These are phyloP conservation scores for Scopus umbretta DNA, from an alignment of 2,113 vertebrate genomes.

Conservation along the genomic window DNA sequence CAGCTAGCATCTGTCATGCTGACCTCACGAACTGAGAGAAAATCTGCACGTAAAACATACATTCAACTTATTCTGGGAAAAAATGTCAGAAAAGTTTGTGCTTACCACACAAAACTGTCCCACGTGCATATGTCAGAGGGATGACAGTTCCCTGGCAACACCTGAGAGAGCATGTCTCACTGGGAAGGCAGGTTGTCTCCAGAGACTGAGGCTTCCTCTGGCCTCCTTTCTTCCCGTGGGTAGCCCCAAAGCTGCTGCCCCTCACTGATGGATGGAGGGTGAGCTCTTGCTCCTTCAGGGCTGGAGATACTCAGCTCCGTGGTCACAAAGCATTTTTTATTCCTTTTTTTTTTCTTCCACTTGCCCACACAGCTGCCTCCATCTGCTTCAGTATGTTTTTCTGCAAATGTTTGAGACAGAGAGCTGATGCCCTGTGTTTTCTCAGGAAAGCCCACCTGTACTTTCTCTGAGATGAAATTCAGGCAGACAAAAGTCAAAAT, in stretches of 20 bases:
- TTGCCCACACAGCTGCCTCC: not conserved
- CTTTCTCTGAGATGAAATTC: not conserved
- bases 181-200: not conserved
- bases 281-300: not conserved
- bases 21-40: not conserved
- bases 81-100: not conserved
- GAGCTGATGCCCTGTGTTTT: not conserved
- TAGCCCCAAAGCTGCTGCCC: rapidly evolving
- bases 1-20: not conserved
- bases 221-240: rapidly evolving
- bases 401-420: not conserved
- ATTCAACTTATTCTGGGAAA: not conserved
- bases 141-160: not conserved
- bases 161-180: rapidly evolving
- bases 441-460: not conserved
- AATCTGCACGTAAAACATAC: not conserved
- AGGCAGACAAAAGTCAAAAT: not conserved
- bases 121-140: not conserved
- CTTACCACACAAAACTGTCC: not conserved
- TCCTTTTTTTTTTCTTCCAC: not conserved
- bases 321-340: not conserved
- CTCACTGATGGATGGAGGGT: not conserved
- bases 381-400: not conserved
- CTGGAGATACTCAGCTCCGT: not conserved
- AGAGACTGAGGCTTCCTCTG: not conserved